Evolutionary conservation across 1,140 invertebrate species (phyloP).

Genomic region (Zeugodacus cucurbitae): DNA sequence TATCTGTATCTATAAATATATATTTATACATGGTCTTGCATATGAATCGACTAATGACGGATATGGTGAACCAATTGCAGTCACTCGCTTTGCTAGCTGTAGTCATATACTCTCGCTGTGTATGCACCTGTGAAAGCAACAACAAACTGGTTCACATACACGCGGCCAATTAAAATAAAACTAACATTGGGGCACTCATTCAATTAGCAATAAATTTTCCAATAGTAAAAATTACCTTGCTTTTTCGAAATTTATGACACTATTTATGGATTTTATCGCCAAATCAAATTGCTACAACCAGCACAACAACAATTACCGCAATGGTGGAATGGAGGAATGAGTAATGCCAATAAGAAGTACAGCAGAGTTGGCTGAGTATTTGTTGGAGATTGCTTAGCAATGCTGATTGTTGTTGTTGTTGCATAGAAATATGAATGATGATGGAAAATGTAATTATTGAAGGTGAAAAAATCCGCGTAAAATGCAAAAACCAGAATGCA

Average conservation of each 20-base stretch:
- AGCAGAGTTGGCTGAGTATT: neutral
- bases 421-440: neutral
- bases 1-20: neutral
- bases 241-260: conserved; percentile 10
- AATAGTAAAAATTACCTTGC: neutral
- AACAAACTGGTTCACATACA: neutral
- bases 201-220: conserved; percentile 37
- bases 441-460: conserved; percentile 2
- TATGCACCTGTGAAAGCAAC: neutral
- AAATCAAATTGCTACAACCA: conserved; percentile 1
- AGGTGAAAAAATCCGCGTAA: neutral
- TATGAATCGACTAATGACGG: conserved; percentile 18
- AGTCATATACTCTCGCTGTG: neutral
- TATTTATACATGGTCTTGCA: neutral
- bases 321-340: neutral
- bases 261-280: conserved; percentile 38
- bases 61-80: conserved; percentile 17
- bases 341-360: neutral
- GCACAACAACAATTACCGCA: conserved; percentile 1
- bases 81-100: too few relatives aligned
- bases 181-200: neutral
- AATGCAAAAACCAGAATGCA: neutral
- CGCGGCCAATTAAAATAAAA: conserved; percentile 19
- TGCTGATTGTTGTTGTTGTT: neutral
- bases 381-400: neutral